These are phyloP conservation scores for Diabrotica undecimpunctata DNA, from an alignment of 1,140 invertebrate species.

Conservation along the genomic window DNA sequence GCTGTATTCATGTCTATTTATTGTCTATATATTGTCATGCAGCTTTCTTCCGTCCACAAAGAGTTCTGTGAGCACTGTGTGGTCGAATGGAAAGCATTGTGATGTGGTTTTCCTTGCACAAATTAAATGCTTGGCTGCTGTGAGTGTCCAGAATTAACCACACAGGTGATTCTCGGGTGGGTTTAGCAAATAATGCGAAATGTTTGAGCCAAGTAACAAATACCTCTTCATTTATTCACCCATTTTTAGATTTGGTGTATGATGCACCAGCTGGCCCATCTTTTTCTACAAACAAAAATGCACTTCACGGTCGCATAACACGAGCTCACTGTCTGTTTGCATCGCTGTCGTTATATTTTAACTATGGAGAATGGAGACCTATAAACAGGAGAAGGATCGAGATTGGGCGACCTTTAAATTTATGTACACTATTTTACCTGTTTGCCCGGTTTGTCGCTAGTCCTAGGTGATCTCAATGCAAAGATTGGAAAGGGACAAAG, in stretches of 20 bases:
- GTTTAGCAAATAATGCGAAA: too few species aligned
- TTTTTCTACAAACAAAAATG: constrained; percentile 31
- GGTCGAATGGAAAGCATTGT: constrained; percentile 28
- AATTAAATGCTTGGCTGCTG: background rate
- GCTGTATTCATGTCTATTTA: constrained; percentile 9
- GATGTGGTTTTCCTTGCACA: constrained; percentile 10
- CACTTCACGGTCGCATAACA: constrained; percentile 9
- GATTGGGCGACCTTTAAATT: too few species aligned
- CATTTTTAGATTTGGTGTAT: constrained; percentile 37
- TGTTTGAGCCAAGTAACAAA: constrained; percentile 42
- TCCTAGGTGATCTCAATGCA: too few species aligned
- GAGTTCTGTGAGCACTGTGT: constrained; percentile 31
- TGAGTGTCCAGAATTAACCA: constrained; percentile 8
- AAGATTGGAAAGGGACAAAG: too few species aligned
- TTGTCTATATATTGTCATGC: constrained; percentile 14
- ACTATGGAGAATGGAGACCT: too few species aligned
- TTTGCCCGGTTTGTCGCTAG: too few species aligned
- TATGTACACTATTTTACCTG: too few species aligned
- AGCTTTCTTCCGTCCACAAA: constrained; percentile 42
- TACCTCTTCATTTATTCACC: constrained; percentile 42
- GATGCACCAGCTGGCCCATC: constrained; percentile 39
- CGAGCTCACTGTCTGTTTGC: constrained; percentile 12
- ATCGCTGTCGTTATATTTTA: too few species aligned
- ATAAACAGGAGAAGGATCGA: too few species aligned
- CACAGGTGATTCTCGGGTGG: constrained; percentile 4